Conservation (phyloP, 1,140 invertebrate genomes). For the Rhagoletis pomonella region DNA sequence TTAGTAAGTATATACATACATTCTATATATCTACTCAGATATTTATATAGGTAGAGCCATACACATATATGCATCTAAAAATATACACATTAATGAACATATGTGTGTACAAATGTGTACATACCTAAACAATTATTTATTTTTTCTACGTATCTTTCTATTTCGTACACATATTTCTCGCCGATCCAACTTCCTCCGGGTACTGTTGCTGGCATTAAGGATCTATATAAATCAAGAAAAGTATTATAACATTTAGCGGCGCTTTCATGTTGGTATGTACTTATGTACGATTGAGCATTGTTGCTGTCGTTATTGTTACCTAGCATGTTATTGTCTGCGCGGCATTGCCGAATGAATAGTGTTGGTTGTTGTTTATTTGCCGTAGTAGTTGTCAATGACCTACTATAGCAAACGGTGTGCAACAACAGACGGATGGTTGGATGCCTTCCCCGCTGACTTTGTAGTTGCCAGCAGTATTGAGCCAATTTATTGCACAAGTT, state of each 20-base stretch:
- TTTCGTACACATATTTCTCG: background rate
- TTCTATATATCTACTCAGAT: no score
- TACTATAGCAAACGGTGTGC: slow-evolving; percentile 31
- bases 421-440: background rate
- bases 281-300: background rate
- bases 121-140: background rate
- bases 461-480: background rate
- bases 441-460: background rate
- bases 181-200: background rate
- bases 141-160: background rate
- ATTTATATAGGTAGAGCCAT: background rate
- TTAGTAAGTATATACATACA: background rate
- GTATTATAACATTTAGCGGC: background rate
- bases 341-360: background rate
- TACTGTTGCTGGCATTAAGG: slow-evolving; percentile 10
- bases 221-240: slow-evolving; percentile 30
- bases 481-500: slow-evolving; percentile 5
- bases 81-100: background rate
- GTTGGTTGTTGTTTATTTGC: background rate
- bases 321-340: background rate
- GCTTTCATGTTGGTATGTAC: background rate
- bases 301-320: background rate
- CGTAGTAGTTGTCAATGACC: slow-evolving; percentile 36
- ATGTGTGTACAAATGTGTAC: background rate
- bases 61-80: no score